These are phyloP conservation scores for Xanthia icteritia DNA, from an alignment of 2,888 invertebrate species.

Conservation along the genomic window DNA sequence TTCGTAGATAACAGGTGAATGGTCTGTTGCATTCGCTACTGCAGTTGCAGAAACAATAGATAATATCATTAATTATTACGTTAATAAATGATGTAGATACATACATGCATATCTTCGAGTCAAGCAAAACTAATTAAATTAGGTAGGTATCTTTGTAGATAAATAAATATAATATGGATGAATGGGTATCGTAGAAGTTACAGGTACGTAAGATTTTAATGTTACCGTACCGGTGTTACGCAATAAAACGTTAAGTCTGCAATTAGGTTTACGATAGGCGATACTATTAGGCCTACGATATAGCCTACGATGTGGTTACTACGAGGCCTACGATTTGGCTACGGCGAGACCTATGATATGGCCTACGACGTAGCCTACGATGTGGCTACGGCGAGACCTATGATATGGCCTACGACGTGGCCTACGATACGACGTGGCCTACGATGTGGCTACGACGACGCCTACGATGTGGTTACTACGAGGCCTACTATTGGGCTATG, in stretches of 20 bases:
- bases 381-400: neutral
- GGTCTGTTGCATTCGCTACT: constrained; percentile 25
- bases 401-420: neutral
- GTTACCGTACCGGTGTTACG: neutral
- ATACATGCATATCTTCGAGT: neutral
- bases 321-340: neutral
- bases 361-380: neutral
- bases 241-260: neutral
- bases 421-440: neutral
- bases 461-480: neutral
- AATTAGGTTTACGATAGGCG: neutral
- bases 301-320: too few relatives aligned
- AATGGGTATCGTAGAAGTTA: neutral
- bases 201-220: neutral
- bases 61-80: neutral
- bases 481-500: neutral
- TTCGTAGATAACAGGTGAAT: constrained; percentile 43
- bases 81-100: neutral
- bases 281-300: neutral
- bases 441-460: neutral
- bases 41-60: constrained; percentile 9
- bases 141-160: neutral
- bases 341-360: neutral
- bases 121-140: neutral
- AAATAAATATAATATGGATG: neutral